Base-by-base conservation (phyloP, 2,888 invertebrate genomes). In the Epirrita christyi region DNA sequence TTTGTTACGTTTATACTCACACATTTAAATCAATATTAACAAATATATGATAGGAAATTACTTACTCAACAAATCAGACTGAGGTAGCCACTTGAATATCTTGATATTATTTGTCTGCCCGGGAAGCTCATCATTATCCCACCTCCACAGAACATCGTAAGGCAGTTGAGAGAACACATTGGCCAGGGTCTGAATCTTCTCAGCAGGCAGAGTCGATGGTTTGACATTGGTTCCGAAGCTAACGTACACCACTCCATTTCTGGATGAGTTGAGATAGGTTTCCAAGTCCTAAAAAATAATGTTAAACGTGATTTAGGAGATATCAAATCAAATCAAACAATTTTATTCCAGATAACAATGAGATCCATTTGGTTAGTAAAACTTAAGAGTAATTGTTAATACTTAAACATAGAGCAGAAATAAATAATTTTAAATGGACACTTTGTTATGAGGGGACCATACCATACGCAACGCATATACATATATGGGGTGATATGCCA, bases 71-170 rank as follows among this genome's bases (percentile, higher is more conserved):
- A 89, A 64, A 61, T 88, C 86, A 3, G 81, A 75, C 53, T 88
- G 88, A 0, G 88, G 86, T 7, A 82, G 64, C 86, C 88, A 90
- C 63, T 83, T 83, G 1, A 64, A 65, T 34, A 82, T 63, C 56
- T 66, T 81, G 0, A 92, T 78, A 55, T 91, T 89, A 2, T 68
- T 47, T 0, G 87, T 74, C 8, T 67, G 52, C 10, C 68, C 72
- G 0, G 71, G 71, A 47, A 85, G 61, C 3, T 64, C 65, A 21
- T 85, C 85, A 0, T 66, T 61, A 51, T 83, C 80, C 76, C 78
- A 84, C 63, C 84, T 90, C 86, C 85, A 89, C 4, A 92, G 58
- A 1, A 92, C 78, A 34, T 82, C 77, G 58, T 88, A 88, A 1
- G 83, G 83, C 27, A 89, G 58, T 43, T 74, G 59, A 0, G 80